Conservation (phyloP, 2,113 vertebrate genomes). For the Hypomesus transpacificus region DNA sequence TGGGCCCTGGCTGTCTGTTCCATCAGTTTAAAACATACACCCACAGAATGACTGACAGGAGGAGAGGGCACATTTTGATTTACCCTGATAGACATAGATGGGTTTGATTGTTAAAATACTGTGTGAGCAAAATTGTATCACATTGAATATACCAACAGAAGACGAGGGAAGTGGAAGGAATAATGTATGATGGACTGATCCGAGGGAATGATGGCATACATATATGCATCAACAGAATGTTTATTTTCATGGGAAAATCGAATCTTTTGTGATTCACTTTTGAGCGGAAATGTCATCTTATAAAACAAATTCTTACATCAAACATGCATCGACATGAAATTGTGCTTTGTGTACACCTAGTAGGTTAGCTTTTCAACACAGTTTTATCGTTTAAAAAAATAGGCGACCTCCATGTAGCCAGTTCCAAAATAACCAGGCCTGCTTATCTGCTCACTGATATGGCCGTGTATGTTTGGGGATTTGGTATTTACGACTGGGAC, state of each 20-base stretch:
- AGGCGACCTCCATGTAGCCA: too few relatives aligned
- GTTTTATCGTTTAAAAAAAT: too few relatives aligned
- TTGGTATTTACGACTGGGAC: too few relatives aligned
- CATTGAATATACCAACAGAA: slow-evolving; percentile 43
- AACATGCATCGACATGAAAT: not conserved
- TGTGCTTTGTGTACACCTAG: too few relatives aligned
- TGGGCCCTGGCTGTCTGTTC: slow-evolving; percentile 34
- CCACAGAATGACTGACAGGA: slow-evolving; percentile 48
- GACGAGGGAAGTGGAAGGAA: slow-evolving; percentile 36
- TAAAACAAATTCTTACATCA: not conserved
- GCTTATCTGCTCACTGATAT: too few relatives aligned
- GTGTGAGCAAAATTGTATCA: slow-evolving; percentile 36
- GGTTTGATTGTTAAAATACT: slow-evolving; percentile 31
- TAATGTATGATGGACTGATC: slow-evolving; percentile 55
- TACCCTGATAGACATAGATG: slow-evolving; percentile 60
- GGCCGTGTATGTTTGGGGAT: too few relatives aligned
- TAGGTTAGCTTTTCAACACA: too few relatives aligned
- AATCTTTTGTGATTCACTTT: slow-evolving; percentile 36
- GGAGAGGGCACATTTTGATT: slow-evolving; percentile 43
- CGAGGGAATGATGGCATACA: slow-evolving; percentile 58
- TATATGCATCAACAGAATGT: slow-evolving; percentile 63
- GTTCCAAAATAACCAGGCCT: too few relatives aligned
- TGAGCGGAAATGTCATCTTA: not conserved
- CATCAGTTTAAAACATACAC: slow-evolving; percentile 29
- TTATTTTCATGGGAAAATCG: slow-evolving; percentile 47